Evolutionary conservation across 2,113 vertebrate species (phyloP), one percentile per base, ranked within the genome.

Genomic region (Otus sunia): DNA sequence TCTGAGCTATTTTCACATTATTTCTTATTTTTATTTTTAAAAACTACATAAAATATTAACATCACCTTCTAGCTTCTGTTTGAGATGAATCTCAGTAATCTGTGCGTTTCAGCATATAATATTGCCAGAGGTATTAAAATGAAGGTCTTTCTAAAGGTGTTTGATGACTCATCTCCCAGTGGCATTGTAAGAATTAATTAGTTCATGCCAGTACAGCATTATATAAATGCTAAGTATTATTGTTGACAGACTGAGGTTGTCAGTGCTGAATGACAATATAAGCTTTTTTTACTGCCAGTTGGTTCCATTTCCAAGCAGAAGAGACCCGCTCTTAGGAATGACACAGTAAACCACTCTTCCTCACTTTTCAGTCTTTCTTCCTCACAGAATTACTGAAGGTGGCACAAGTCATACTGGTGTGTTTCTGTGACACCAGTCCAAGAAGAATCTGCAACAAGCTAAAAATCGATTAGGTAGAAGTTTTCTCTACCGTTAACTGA

Each of bases 131-230:
- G 39, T 79, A 39, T 64, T 86, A 74, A 87, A 86, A 96, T 32
- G 3, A 88, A 94, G 37, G 30, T 83, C 53, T 95, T 94, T 86
- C 53, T 79, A 88, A 90, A 93, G 90, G 66, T 86, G 45, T 80
- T 90, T 62, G 73, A 49, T 95, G 81, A 94, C 58, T 95, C 71
- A 93, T 83, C 34, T 95, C 95, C 82, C 75, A 80, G 36, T 21
- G 27, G 50, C 73, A 53, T 25, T 92, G 45, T 86, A 94, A 82
- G 62, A 86, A 88, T 83, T 94, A 88, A 83, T 85, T 93, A 88
- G 67, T 53, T 95, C 92, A 80, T 79, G 56, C 56, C 74, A 79
- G 62, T 55, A 87, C 14, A 71, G 29, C 41, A 36, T 88, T 76
- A 90, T 56, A 90, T 59, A 90, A 90, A 96, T 86, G 66, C 18